A percentile compares a stretch with the other conserved stretches of the same genome.
Evolutionary conservation across 37 sponge, comb jelly and placozoan genomes (phyloP).

Genomic region (Spongia lamella): DNA sequence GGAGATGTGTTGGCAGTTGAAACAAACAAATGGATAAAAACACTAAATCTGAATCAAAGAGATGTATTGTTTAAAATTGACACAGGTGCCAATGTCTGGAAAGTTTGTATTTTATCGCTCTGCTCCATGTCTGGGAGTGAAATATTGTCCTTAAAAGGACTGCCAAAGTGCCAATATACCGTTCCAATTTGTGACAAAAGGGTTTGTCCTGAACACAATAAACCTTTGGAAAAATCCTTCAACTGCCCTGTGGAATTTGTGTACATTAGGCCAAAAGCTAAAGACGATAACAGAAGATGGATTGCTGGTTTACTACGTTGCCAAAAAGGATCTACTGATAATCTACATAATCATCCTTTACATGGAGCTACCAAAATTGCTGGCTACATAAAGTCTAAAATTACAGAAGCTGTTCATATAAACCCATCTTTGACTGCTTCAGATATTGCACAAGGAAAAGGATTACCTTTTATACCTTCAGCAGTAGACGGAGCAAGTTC

Average conservation of each 20-base stretch:
- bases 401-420: neutral
- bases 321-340: neutral
- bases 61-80: too few relatives aligned
- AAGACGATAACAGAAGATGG: neutral
- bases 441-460: constrained; percentile 8
- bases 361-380: constrained; percentile 19
- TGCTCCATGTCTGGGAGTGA: too few relatives aligned
- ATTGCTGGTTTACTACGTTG: constrained; percentile 6
- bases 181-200: too few relatives aligned
- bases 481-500: constrained; percentile 5
- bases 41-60: too few relatives aligned
- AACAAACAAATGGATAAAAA: too few relatives aligned
- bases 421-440: constrained; percentile 9
- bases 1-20: too few relatives aligned
- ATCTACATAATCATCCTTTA: constrained; percentile 18
- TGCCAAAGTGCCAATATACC: too few relatives aligned
- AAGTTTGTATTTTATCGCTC: too few relatives aligned
- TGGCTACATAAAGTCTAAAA: neutral
- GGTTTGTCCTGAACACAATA: constrained; percentile 7
- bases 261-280: neutral
- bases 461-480: constrained; percentile 7
- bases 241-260: constrained; percentile 15
- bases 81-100: too few relatives aligned
- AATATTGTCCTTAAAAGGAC: too few relatives aligned
- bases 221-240: neutral